phyloP scores from a whole-genome alignment of 2,888 invertebrate species.

The Dryomyza anilis region DNA sequence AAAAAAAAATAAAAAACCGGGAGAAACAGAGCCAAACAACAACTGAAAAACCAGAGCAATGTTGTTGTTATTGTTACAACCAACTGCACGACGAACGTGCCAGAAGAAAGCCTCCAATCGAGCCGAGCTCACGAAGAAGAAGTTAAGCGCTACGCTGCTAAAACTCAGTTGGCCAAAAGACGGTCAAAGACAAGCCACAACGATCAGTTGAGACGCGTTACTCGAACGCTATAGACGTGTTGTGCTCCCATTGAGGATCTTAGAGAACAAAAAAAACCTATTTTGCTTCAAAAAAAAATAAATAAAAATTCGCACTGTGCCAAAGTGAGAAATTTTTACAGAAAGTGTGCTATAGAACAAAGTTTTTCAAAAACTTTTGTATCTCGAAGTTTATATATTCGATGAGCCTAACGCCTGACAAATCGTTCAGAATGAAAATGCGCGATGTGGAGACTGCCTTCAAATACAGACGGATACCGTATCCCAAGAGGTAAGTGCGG shows the following conservation, averaged over 20 bases:
- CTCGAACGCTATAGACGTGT: conserved; percentile 56
- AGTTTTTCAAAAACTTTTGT: too few species aligned
- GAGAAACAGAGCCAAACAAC: neutral
- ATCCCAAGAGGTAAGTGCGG: conserved; percentile 59
- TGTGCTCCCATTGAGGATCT: conserved; percentile 26
- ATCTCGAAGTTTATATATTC: neutral
- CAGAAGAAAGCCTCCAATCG: conserved; percentile 27
- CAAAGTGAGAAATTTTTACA: neutral
- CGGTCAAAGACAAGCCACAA: conserved; percentile 48
- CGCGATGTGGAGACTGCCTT: conserved; percentile 59
- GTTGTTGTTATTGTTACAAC: too few species aligned
- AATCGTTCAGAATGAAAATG: conserved; percentile 56
- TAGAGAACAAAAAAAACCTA: too few species aligned
- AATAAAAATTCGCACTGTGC: too few species aligned
- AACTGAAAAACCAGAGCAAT: neutral
- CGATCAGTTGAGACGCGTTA: conserved; percentile 59
- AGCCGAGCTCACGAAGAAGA: conserved; percentile 20
- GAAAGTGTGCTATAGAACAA: neutral
- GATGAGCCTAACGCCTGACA: conserved; percentile 45
- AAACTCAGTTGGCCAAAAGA: conserved; percentile 50
- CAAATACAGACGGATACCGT: conserved; percentile 59
- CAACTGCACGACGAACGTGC: conserved; percentile 21
- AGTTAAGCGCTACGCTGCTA: conserved; percentile 32
- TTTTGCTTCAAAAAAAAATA: too few species aligned
- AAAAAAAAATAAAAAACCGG: neutral